Evolutionary conservation across 2,113 vertebrate genomes (phyloP), one percentile per base, ranked within the genome.

Genomic region (Hemiprocne comata): DNA sequence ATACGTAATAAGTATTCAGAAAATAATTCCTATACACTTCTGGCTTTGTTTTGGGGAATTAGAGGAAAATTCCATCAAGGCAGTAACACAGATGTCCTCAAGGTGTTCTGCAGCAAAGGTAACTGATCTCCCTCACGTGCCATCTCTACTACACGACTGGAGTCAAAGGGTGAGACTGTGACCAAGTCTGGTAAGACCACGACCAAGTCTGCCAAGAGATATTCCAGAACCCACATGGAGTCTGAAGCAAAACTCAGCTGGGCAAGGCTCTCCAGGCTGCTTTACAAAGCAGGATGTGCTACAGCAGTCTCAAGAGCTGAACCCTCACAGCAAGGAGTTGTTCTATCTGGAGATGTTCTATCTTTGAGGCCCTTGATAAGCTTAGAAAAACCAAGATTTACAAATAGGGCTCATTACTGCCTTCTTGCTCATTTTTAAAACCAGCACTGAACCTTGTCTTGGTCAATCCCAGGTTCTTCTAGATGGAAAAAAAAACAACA

Each of bases 211-310:
- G 44, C 28, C 24, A 9, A 34, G 46, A 51, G 50, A 33, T 11
- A 64, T 7, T 55, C 18, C 91, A 81, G 36, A 58, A 60, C 28
- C 33, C 14, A 20, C 0, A 0, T 0, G 1, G 42, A 64, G 46
- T 26, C 57, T 34, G 18, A 78, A 75, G 53, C 36, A 82, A 61
- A 71, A 15, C 29, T 65, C 65, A 48, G 19, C 67, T 24, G 12
- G 61, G 57, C 74, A 75, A 40, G 58, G 89, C 58, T 53, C 66
- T 38, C 38, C 62, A 46, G 71, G 71, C 34, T 66, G 70, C 74
- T 51, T n/a, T 40, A 19, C 9, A 2, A 33, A 65, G 54, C 12
- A 61, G 17, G 21, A 42, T 5, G 48, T 21, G 67, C 9, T 13
- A 16, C 1, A 65, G 58, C 19, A 33, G n/a, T 15, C 40, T 38